Evolutionary conservation across 2,888 invertebrate genomes (phyloP), one percentile per base, ranked within the genome.

Genomic region (Pterostichus niger): DNA sequence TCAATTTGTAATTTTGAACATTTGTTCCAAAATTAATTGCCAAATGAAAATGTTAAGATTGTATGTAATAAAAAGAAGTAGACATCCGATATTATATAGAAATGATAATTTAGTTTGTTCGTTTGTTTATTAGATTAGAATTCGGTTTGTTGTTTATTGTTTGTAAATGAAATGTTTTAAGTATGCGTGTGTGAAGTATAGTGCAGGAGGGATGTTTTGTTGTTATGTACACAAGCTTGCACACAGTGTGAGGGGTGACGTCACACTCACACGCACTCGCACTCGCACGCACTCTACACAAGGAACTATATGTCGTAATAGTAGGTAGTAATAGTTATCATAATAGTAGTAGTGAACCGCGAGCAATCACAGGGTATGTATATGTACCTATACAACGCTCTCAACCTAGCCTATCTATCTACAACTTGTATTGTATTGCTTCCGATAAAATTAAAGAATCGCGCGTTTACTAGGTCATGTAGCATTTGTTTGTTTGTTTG

Each of bases 341-440:
- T 77, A 77, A 75, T 82, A 82, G 82, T 82, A 82, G 40, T 73
- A 81, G 81, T 81, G 81, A 71, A 82, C 82, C 82, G 82, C 82
- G 73, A 82, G 82, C 82, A 82, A 82, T 82, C 82, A 82, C 82
- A 82, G 82, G 82, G 82, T 82, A 82, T 56, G 73, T 82, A 82
- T 81, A 71, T 82, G 61, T 59, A 56, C 52, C 49, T 71, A 73
- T 59, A 82, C 81, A 82, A 61, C 73, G 46, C 49, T 46, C 35
- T 46, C 44, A 44, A 49, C 33, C 31, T 49, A 46, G 15, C 33
- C 40, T 68, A 49, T 73, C 80, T 73, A 68, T 73, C 79, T 73
- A 68, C 59, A 49, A 79, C 83, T 68, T 79, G 40, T 83, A 81
- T 68, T 52, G 77, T 40, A 71, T 71, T 71, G 68, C 68, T 71